Base-by-base conservation (phyloP, 1,140 invertebrate species). In the Teleogryllus occipitalis region DNA sequence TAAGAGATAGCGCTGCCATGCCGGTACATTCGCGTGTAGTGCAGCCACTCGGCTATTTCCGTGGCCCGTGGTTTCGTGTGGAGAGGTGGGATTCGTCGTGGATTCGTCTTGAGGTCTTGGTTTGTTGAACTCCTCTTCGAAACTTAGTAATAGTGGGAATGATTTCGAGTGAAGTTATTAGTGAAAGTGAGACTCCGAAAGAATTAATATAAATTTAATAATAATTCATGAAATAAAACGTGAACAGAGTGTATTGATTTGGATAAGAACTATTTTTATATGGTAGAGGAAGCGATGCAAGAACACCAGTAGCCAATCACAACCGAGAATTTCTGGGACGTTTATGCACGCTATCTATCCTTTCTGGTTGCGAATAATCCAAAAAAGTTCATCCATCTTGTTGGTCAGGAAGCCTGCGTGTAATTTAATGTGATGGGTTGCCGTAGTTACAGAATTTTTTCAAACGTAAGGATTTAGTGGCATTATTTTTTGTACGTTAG, bases 261-360 rank as follows among this genome's bases (percentile, higher is more conserved):
- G 18, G 54, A 65, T 65, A 65, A 65, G 54, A 65, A 65, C 54
- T 65, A 65, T 65, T 65, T 65, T 65, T 65, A 65, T 65, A 65
- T 65, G 54, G 18, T 10, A 65, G 54, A 65, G 54, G 54, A 65
- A 65, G 18, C 54, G 7, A 18, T 65, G 18, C 54, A 10, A 65
- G 54, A 10, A 18, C 54, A 65, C 54, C 10, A 65, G 54, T 65
- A 65, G 54, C 54, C 54, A 65, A 65, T 65, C 54, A 65, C 54
- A 18, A 65, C 10, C 10, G 54, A 65, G 54, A 18, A 65, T 65
- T 65, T 65, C 54, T 65, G 54, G 54, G 54, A 65, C 54, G 18
- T 65, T 65, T 65, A 65, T 65, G 54, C 54, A 65, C 54, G 54
- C 54, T 65, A 65, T 65, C 54, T 65, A 65, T 65, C 54, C 54